These are phyloP conservation scores for Etia nguti DNA, from an alignment of 2,113 vertebrate species.

Conservation along the genomic window DNA sequence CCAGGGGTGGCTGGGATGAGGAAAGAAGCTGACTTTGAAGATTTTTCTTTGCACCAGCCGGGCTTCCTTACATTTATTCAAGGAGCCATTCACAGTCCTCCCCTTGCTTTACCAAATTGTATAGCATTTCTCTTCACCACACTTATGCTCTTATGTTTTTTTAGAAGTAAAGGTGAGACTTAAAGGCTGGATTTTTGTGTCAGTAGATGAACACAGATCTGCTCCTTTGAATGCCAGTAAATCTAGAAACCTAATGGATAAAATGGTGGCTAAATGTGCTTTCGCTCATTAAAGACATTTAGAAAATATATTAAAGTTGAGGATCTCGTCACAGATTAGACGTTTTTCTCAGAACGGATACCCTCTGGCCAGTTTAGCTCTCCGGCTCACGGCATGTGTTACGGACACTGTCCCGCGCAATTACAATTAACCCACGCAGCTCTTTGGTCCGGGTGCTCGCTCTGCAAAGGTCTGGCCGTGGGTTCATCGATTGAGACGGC, in stretches of 20 bases:
- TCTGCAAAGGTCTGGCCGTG: constrained; percentile 44
- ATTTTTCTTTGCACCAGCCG: background rate
- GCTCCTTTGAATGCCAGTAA: background rate
- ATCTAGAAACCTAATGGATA: background rate
- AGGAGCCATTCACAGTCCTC: background rate
- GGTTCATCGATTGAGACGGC: constrained; percentile 44
- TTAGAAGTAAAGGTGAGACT: background rate
- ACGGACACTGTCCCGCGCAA: constrained; percentile 52
- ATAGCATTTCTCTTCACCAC: constrained; percentile 2
- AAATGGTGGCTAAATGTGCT: background rate
- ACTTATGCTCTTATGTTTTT: background rate
- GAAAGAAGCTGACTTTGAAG: constrained; percentile 48
- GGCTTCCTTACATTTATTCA: constrained; percentile 33
- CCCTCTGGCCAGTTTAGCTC: constrained; percentile 9
- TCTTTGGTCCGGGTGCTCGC: constrained; percentile 15
- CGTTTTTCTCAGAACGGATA: background rate
- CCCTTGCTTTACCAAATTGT: background rate
- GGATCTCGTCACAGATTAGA: constrained; percentile 1
- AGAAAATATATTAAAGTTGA: background rate
- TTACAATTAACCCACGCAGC: constrained; percentile 59
- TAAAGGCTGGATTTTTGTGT: background rate
- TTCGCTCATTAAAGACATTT: background rate
- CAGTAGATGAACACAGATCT: background rate
- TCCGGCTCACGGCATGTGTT: constrained; percentile 15
- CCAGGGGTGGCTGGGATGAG: constrained; percentile 32